Evolutionary conservation across 2,797 vertebrate species (phyloP).

Genomic region (Megaceryle alcyon): DNA sequence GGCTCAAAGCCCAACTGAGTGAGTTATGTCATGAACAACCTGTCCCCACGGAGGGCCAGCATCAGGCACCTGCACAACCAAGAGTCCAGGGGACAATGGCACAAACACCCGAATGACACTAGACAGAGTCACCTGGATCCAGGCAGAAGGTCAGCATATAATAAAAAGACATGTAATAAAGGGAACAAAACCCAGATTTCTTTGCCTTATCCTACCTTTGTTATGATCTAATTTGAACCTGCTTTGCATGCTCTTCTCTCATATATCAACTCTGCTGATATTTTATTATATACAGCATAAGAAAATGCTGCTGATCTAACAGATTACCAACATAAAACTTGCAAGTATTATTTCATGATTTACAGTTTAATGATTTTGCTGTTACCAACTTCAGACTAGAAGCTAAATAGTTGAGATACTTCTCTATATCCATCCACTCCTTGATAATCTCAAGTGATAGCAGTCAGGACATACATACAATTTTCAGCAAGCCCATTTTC

Average conservation of each 20-base stretch:
- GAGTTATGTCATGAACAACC: not conserved
- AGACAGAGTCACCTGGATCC: not conserved
- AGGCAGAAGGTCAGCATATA: not conserved
- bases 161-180: not conserved
- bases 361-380: not conserved
- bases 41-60: not conserved
- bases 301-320: not conserved
- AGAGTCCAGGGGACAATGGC: not conserved
- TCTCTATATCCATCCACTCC: not conserved
- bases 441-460: not conserved
- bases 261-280: not conserved
- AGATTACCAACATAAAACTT: not conserved
- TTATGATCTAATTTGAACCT: not conserved
- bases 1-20: not conserved
- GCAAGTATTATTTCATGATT: not conserved
- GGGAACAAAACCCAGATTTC: not conserved
- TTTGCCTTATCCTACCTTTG: not conserved
- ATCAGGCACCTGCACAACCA: accelerated
- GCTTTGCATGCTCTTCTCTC: not conserved
- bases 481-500: not conserved
- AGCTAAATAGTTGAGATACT: not conserved
- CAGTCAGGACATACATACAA: not conserved
- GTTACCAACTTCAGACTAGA: not conserved
- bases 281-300: not conserved
- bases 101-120: not conserved